Evolutionary conservation across 2,888 invertebrate genomes (phyloP), one percentile per base, ranked within the genome.

Genomic region (Pogonocherus hispidulus): DNA sequence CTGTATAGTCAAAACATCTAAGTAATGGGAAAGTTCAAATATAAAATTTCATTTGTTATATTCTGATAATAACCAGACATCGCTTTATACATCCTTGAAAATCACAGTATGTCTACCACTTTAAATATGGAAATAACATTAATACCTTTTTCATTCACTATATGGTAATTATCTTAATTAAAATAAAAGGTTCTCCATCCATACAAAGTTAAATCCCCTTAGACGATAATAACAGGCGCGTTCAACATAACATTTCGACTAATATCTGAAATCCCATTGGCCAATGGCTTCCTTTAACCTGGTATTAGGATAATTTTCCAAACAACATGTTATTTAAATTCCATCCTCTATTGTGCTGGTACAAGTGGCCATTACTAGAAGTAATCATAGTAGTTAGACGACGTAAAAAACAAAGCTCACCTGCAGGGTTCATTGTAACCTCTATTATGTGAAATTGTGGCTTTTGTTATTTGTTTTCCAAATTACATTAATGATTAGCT

Each of bases 321-420:
- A 80, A 79, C 80, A 80, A 79, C 81, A 77, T 82, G 82, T 83
- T 82, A 84, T 84, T 85, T 84, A 84, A 84, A 84, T 84, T 84
- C 84, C 84, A 82, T 81, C 83, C 83, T 79, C 83, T 82, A 84
- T 84, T 84, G 84, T 84, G 80, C 81, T 76, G 76, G 76, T 76
- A 75, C 80, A 82, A 82, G 82, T 79, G 81, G 82, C 80, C 80
- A 82, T 83, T 83, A 82, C 80, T 79, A 82, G 77, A 79, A 80
- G 77, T 82, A 83, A 83, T 83, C 81, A 83, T 81, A 81, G 82
- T 82, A 80, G 78, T 80, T 76, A 70, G 66, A 67, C 65, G 46
- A 62, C 74, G 71, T 74, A 78, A 71, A 75, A 76, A 76, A 46
- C 67, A 79, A 79, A 78, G 70, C 73, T 75, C 68, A 70, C 74